Evolutionary conservation across 2,888 invertebrate genomes (phyloP), one percentile per base, ranked within the genome.

Genomic region (Geotrupes spiniger): DNA sequence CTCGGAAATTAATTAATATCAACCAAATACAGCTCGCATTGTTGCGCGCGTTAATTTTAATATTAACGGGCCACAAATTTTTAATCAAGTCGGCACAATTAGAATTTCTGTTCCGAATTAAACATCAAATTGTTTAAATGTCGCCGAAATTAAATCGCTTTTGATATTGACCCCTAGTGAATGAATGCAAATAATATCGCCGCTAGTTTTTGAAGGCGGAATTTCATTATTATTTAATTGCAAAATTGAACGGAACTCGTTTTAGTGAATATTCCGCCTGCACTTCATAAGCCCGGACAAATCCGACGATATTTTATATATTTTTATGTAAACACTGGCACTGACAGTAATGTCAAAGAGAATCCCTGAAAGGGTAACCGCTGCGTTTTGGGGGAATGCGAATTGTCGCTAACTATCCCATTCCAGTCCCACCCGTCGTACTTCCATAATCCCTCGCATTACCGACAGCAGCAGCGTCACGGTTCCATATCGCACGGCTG

Each of bases 321-420:
- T 71, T 71, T 71, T 71, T 71, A 71, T 71, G 71, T 68, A 69
- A 69, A 71, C 68, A 67, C 61, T 71, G 71, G 51, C 64, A 58
- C 60, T 71, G 71, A 70, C 72, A 72, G 69, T 71, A 66, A 72
- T 71, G 68, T 66, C 59, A 57, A 62, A 66, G 57, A 58, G 60
- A 58, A 61, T 63, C 65, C 63, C 63, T 54, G 68, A 72, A 71
- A 70, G 72, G 70, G 71, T 71, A 70, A 70, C 68, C 69, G 41
- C 65, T 62, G 58, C 57, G 62, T 66, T 50, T 65, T 66, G 65
- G 70, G 71, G 70, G 72, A 72, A 71, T 72, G 70, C 69, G 70
- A 71, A 72, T 72, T 69, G 71, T 69, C 70, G 69, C 72, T 72
- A 72, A 72, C 71, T 71, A 72, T 69, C 63, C 69, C 64, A 68